Evolutionary conservation across 2,888 invertebrate species (phyloP).

Genomic region (Pristionchus arcanus): DNA sequence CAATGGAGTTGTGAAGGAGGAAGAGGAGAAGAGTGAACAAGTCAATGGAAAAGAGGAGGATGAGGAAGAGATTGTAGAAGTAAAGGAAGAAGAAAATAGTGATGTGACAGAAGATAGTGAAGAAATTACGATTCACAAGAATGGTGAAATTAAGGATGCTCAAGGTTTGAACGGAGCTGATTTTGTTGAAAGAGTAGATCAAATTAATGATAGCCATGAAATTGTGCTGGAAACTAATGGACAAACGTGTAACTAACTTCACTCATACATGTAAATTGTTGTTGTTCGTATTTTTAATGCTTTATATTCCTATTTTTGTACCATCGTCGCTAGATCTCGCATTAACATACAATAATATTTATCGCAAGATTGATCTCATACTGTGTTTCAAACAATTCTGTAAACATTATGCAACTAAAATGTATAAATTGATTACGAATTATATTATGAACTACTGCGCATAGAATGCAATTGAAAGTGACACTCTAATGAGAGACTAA

Average conservation of each 20-base stretch:
- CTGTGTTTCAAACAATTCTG: slow-evolving; percentile 49
- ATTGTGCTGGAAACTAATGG: background rate
- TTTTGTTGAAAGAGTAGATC: background rate
- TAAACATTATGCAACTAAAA: slow-evolving; percentile 40
- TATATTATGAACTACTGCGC: slow-evolving; percentile 38
- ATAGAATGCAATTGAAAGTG: slow-evolving; percentile 20
- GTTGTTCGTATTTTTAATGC: background rate
- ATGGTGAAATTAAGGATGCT: background rate
- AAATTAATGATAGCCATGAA: slow-evolving; percentile 14
- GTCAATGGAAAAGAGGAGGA: background rate
- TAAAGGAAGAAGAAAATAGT: background rate
- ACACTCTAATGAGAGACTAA: slow-evolving; percentile 29
- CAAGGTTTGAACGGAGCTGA: background rate
- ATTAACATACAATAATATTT: background rate
- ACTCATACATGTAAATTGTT: slow-evolving; percentile 1
- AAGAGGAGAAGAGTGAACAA: slow-evolving; percentile 4
- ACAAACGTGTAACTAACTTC: slow-evolving; percentile 28
- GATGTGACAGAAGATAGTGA: background rate
- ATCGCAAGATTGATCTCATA: slow-evolving; percentile 39
- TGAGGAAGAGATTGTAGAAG: background rate
- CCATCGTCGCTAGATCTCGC: background rate
- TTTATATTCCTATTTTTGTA: background rate
- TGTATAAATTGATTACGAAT: slow-evolving; percentile 34
- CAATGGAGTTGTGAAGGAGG: background rate
- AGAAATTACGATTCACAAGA: background rate